These are phyloP conservation scores for Brachyrhaphis roseni DNA, from an alignment of 2,797 vertebrate genomes.

Conservation along the genomic window DNA sequence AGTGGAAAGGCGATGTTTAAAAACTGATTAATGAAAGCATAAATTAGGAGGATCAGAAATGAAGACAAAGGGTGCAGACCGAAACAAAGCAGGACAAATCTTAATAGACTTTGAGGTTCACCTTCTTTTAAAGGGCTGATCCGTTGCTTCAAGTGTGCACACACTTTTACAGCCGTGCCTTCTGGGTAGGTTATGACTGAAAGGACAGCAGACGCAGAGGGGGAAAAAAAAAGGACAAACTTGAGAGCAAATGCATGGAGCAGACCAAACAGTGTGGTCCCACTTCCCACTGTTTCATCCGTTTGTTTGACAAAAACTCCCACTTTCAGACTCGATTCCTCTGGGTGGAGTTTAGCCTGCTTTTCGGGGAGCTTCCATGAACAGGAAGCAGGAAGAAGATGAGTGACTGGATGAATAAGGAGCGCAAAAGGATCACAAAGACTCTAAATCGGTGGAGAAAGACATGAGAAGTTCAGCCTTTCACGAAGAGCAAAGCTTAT, in stretches of 20 bases:
- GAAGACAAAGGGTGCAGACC: slow-evolving; percentile 34
- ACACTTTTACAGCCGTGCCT: slow-evolving; percentile 45
- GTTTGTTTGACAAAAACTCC: slow-evolving; percentile 15
- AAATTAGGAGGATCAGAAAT: slow-evolving; percentile 67
- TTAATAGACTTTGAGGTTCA: slow-evolving; percentile 59
- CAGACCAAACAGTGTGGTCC: background rate
- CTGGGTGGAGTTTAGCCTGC: slow-evolving; percentile 19
- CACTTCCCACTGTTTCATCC: background rate
- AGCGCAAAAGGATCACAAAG: slow-evolving; percentile 57
- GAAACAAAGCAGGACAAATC: slow-evolving; percentile 60
- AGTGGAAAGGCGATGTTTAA: background rate
- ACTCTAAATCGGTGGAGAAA: slow-evolving; percentile 62
- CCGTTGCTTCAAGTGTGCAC: slow-evolving; percentile 18
- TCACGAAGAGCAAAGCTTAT: slow-evolving; percentile 92
- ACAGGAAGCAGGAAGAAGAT: slow-evolving; percentile 38
- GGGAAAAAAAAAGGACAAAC: background rate
- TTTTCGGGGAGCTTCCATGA: slow-evolving; percentile 20
- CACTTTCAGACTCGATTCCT: slow-evolving; percentile 33
- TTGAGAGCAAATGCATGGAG: background rate
- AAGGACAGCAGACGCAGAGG: slow-evolving; percentile 31
- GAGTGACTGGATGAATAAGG: slow-evolving; percentile 44
- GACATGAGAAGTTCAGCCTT: slow-evolving; percentile 84
- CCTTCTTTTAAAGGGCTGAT: slow-evolving; percentile 46
- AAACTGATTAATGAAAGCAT: slow-evolving; percentile 2
- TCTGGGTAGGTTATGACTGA: slow-evolving; percentile 63